These are phyloP conservation scores for Tuberolachnus salignus DNA, from an alignment of 2,888 invertebrate genomes.

Conservation along the genomic window DNA sequence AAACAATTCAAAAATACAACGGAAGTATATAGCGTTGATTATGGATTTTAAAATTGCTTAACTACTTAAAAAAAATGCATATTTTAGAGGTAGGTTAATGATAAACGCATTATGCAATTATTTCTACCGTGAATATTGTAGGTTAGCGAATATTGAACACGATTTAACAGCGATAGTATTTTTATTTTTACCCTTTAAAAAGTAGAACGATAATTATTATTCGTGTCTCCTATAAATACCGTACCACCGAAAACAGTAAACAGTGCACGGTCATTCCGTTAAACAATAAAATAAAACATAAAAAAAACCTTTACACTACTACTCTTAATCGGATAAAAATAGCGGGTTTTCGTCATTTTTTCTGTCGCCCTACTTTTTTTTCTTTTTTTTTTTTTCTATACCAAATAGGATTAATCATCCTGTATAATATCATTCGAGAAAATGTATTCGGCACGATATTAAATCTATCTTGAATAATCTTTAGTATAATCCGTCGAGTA, in stretches of 20 bases:
- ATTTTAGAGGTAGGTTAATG: too few species aligned
- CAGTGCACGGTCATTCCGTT: conserved; percentile 10
- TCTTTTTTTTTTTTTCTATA: neutral
- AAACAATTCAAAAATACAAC: too few species aligned
- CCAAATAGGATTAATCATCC: too few species aligned
- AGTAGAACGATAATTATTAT: conserved; percentile 12
- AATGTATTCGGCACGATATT: neutral
- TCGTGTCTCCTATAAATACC: conserved; percentile 10
- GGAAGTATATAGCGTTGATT: too few species aligned
- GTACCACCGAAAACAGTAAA: conserved; percentile 14
- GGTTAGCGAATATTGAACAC: neutral
- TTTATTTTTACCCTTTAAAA: conserved; percentile 2
- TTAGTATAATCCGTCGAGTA: too few species aligned
- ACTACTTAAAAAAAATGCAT: too few species aligned
- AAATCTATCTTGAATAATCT: neutral
- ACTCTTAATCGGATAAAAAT: conserved; percentile 31
- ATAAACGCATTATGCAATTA: too few species aligned
- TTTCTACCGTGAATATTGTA: neutral
- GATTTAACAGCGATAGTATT: neutral
- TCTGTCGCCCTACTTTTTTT: conserved; percentile 9
- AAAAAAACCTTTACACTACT: conserved; percentile 41
- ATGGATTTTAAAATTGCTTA: too few species aligned
- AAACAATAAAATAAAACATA: conserved; percentile 7
- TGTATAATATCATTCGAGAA: neutral
- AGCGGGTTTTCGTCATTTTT: too few species aligned